A percentile compares a stretch with the other conserved stretches of the same genome.
Evolutionary conservation across 1,140 invertebrate genomes (phyloP).

Genomic region (Drosophila pandora): DNA sequence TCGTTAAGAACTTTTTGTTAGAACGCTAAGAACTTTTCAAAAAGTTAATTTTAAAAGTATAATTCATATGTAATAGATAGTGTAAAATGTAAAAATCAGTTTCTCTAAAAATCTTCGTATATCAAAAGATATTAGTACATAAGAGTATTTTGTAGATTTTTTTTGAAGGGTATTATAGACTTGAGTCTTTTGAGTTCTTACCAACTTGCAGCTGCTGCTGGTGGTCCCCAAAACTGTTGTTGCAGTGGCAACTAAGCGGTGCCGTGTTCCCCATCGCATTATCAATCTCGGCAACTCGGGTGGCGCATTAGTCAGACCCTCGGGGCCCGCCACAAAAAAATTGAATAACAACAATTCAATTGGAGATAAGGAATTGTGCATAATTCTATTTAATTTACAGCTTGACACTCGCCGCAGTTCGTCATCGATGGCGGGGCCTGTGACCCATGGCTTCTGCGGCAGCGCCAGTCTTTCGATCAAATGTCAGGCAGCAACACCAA

Average conservation of each 20-base stretch:
- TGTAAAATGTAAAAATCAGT: no score
- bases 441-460: constrained; percentile 65
- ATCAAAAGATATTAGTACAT: no score
- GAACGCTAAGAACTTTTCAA: no score
- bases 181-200: neutral
- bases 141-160: neutral
- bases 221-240: constrained; percentile 30
- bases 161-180: neutral
- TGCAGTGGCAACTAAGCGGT: constrained; percentile 29
- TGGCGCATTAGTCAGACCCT: constrained; percentile 78
- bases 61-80: no score
- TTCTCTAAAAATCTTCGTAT: no score
- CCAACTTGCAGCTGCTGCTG: constrained; percentile 42
- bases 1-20: no score
- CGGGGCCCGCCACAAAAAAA: constrained; percentile 3
- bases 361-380: constrained; percentile 71
- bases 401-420: constrained; percentile 69
- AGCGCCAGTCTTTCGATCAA: constrained; percentile 74
- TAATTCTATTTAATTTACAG: constrained; percentile 79
- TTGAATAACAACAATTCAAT: constrained; percentile 69
- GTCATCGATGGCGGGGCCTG: constrained; percentile 31
- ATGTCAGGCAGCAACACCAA: constrained; percentile 47
- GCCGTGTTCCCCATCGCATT: constrained; percentile 42
- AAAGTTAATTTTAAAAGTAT: no score
- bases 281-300: constrained; percentile 75